Base-by-base conservation (phyloP, 1,140 invertebrate species). In the Ectropis grisescens region DNA sequence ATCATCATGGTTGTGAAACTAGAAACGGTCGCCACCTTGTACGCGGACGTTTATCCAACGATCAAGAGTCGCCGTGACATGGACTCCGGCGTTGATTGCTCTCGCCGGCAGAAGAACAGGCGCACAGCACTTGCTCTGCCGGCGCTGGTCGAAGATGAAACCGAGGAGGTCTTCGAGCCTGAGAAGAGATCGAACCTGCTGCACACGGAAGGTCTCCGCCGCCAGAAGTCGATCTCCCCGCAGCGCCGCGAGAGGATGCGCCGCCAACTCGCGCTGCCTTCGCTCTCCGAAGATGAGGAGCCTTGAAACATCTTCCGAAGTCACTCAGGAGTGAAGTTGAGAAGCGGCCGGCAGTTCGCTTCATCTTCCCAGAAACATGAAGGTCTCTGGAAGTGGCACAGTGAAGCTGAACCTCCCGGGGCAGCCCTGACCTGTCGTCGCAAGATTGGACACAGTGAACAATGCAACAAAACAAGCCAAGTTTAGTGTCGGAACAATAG, bases 221-320 rank as follows among this genome's bases (percentile, higher is more conserved):
- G 75, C 15, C 71, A 76, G 60, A 75, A 80, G 37, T 71, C 71
- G 1, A 45, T 76, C 27, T 80, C 75, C 9, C 70, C 75, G 3
- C 67, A 64, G 29, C 49, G 70, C 1, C 49, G 71, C 7, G 61
- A 72, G 45, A 62, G 53, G 26, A 54, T 72, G 28, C 58, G 57
- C 12, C 64, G 72, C 8, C 58, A 62, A 15, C 47, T 80, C 5
- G 75, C 65, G 4, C 53, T 80, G 33, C 75, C 75, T 5, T 80
- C 75, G 10, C 57, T 80, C 1, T 80, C 75, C 6, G 75, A 80
- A 36, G 75, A 80, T 13, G 75, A 80, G 38, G 75, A 80, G 47
- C 75, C 75, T 58, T 80, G 75, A 80, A n/a, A 52, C 47, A 19
- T 10, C 29, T 29, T 12, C 34, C 27, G 24, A 25, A 45, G 23